Evolutionary conservation across 2,888 invertebrate genomes (phyloP).

Genomic region (Drosophila lutescens): DNA sequence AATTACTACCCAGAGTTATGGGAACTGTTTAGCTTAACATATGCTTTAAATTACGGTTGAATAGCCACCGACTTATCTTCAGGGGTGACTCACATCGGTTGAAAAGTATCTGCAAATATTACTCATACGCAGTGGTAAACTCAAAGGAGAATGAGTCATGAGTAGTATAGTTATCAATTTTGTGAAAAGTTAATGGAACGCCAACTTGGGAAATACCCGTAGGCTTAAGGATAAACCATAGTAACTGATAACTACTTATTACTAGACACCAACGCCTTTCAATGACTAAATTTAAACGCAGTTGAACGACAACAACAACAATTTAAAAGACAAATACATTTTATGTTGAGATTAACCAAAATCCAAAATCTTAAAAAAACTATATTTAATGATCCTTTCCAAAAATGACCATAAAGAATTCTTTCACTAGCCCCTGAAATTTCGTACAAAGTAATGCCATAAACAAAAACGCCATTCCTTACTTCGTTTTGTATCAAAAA

Average conservation of each 20-base stretch:
- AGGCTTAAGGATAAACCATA: background rate
- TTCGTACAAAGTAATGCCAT: too few relatives aligned
- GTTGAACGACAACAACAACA: background rate
- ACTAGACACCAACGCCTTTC: background rate
- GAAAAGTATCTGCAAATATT: conserved; percentile 19
- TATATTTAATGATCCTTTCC: too few relatives aligned
- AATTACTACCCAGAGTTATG: conserved; percentile 27
- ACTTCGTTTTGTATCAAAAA: conserved; percentile 62
- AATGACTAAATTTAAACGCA: background rate
- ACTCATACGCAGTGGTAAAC: conserved; percentile 16
- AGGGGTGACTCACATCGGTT: conserved; percentile 13
- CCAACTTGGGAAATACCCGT: conserved; percentile 7
- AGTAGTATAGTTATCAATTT: conserved; percentile 6
- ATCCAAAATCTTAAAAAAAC: too few relatives aligned
- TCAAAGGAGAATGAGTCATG: conserved; percentile 4
- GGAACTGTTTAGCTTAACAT: conserved; percentile 11
- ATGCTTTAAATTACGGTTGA: conserved; percentile 10
- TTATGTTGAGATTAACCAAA: too few relatives aligned
- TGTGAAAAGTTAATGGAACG: background rate
- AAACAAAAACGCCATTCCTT: background rate
- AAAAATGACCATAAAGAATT: too few relatives aligned
- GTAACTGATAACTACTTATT: background rate
- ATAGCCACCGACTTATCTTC: conserved; percentile 1
- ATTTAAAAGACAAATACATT: too few relatives aligned
- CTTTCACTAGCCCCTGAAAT: too few relatives aligned